Evolutionary conservation across 2,797 vertebrate genomes (phyloP).

Genomic region (Selene dorsalis): DNA sequence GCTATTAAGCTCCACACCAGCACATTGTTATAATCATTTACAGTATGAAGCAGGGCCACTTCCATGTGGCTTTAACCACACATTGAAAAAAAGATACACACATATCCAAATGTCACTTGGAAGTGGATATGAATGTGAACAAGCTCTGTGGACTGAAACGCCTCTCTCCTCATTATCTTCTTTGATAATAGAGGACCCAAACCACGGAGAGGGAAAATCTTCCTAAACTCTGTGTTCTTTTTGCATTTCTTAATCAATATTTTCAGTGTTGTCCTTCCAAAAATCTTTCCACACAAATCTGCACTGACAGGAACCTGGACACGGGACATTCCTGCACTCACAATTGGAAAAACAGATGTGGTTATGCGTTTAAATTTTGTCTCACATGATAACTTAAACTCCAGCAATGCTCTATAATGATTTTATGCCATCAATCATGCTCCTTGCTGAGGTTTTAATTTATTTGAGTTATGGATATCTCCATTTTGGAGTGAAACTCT

Average conservation of each 20-base stretch:
- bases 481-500: conserved; percentile 51
- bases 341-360: conserved; percentile 26
- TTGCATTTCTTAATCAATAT: conserved; percentile 10
- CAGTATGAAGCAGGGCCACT: conserved; percentile 8
- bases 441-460: conserved; percentile 42
- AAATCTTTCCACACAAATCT: conserved; percentile 2
- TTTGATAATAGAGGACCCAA: conserved; percentile 34
- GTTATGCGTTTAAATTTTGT: conserved; percentile 12
- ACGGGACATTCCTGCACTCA: conserved; percentile 13
- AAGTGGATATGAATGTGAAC: conserved; percentile 37
- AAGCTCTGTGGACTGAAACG: conserved; percentile 38
- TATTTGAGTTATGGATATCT: conserved; percentile 48
- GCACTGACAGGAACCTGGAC: neutral
- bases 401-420: conserved; percentile 30
- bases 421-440: conserved; percentile 38
- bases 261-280: conserved; percentile 11
- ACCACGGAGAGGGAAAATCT: conserved; percentile 3
- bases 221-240: conserved; percentile 10
- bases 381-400: conserved; percentile 6
- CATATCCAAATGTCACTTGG: conserved; percentile 24
- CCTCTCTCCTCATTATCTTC: conserved; percentile 37
- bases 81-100: conserved; percentile 5
- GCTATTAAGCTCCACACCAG: conserved; percentile 22
- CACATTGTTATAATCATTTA: conserved; percentile 11
- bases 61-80: conserved; percentile 13